Base-by-base conservation (phyloP, 2,888 invertebrate genomes). In the Morpho helenor region DNA sequence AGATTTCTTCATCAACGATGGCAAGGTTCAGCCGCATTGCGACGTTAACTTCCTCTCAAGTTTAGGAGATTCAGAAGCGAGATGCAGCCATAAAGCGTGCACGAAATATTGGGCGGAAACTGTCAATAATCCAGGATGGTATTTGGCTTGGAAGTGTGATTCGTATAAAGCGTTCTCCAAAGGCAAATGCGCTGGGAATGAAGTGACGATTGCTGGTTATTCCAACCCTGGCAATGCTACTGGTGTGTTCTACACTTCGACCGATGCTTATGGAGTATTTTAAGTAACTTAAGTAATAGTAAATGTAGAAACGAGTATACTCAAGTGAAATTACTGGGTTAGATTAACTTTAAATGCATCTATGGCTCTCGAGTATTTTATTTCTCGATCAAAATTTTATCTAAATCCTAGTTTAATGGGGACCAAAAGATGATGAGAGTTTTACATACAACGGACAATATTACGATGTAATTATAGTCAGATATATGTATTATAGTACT, bases 1-100 rank as follows among this genome's bases (percentile, higher is more conserved):
- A 0, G 93, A 93, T 68, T 92, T 93, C 75, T 89, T 93, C 8
- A 92, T 93, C 64, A 91, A 91, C 7, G 83, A 85, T 7, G 93
- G 93, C 0, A 75, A 73, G 45, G 81, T 86, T 8, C 93, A 94
- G 68, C 93, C 93, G 0, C 83, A 91, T 42, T 93, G 93, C 59
- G 80, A 76, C 49, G 77, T 75, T 45, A 79, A 84, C 4, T 53
- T 80, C 0, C 70, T 88, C 9, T 83, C 85, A 2, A 85, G 80
- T 0, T 74, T 82, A 16, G 82, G 84, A 0, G 85, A 83, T 59
- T 84, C 84, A 0, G 84, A 83, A 22, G 86, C 86, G 0, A 87
- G 81, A 43, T 90, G 89, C 56, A 90, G 88, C 44, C 89, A 90
- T 43, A 88, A 87, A 59, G 82, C 85, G 0, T 90, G 89, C 51